Evolutionary conservation across 2,888 invertebrate species (phyloP).

Genomic region (Lasioglossum morio): DNA sequence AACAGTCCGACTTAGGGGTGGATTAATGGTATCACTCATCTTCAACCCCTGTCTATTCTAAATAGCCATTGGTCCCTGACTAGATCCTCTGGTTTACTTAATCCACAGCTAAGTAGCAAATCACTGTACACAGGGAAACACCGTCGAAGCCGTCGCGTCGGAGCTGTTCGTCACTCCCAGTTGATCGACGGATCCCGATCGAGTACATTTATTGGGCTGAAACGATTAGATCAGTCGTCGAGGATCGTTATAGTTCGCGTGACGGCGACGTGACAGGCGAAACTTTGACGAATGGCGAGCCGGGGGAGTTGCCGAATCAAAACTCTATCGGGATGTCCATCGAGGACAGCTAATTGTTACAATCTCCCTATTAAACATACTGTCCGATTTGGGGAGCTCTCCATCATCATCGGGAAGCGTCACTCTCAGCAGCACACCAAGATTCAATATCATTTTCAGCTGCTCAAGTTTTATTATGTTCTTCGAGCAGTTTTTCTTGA

Average conservation of each 20-base stretch:
- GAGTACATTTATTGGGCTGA: conserved; percentile 15
- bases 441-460: neutral
- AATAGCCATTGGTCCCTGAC: neutral
- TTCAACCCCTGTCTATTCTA: conserved; percentile 7
- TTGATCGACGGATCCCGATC: conserved; percentile 12
- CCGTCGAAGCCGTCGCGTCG: neutral
- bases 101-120: conserved; percentile 22
- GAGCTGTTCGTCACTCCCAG: conserved; percentile 5
- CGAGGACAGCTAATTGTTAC: neutral
- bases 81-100: conserved; percentile 1
- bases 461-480: neutral
- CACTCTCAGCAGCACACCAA: neutral
- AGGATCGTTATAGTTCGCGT: neutral
- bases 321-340: neutral
- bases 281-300: conserved; percentile 19
- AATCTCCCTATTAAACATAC: conserved; percentile 3
- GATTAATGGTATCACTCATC: conserved; percentile 7
- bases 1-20: neutral
- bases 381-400: neutral
- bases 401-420: neutral
- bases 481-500: neutral
- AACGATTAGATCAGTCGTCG: conserved; percentile 21
- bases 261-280: neutral
- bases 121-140: neutral
- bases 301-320: neutral